Base-by-base conservation (phyloP, 2,888 invertebrate genomes). In the Coenonympha arcania region DNA sequence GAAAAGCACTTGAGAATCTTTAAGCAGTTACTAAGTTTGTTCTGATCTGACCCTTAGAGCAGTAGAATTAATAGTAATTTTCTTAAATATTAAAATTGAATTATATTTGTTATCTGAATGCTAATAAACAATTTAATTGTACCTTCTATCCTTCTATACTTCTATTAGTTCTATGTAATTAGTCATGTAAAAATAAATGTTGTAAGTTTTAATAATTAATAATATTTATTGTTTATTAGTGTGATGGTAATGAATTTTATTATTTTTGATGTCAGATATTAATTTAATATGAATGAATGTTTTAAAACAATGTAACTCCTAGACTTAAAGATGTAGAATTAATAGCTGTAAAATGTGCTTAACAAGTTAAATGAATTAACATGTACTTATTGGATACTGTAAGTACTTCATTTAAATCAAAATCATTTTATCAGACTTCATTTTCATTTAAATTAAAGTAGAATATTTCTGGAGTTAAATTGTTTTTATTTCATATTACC, bases 91-190 rank as follows among this genome's bases (percentile, higher is more conserved):
- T 37, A 22, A 6, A 24, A 24, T 24, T 59, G 48, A 51, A 60
- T 52, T 62, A 56, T 57, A 9, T 4, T 59, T 55, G 61, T 69
- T 66, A 65, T 63, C 63, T 63, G 59, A 63, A 65, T 64, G 61
- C 68, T 69, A 61, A 71, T 69, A 69, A 69, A 68, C 67, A 67
- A 67, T 68, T 57, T 58, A 59, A 61, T 66, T 66, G 58, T 62
- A 60, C 59, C 59, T 36, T 62, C 58, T 54, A 59, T 60, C 59
- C n/a, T n/a, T n/a, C n/a, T n/a, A n/a, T n/a, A 58, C 57, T 66
- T 62, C 59, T 58, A 55, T 56, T 66, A 63, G 61, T 58, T 56
- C 3, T 22, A 19, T 36, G 8, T 44, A 26, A 20, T 55, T 59
- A 60, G 62, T 52, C 46, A 48, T 65, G 57, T 63, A 62, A 63